Evolutionary conservation across 2,888 invertebrate species (phyloP).

Genomic region (Ecliptopera silaceata): DNA sequence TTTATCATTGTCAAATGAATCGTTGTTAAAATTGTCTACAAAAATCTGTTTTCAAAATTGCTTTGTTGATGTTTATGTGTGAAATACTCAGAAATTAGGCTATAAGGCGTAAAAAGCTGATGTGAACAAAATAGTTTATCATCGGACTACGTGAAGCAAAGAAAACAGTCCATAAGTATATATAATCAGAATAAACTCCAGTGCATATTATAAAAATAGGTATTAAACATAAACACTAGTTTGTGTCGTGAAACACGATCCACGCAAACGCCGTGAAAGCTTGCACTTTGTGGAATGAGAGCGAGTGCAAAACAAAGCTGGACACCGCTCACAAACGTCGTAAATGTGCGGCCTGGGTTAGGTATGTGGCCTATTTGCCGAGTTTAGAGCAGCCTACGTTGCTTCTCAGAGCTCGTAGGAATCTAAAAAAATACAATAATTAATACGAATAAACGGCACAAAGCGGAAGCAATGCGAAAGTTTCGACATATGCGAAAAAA

Average conservation of each 20-base stretch:
- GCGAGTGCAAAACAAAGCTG: conserved; percentile 63
- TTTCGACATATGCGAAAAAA: too few species aligned
- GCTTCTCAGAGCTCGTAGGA: neutral
- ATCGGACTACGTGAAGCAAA: too few species aligned
- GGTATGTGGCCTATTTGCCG: conserved; percentile 37
- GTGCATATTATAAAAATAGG: conserved; percentile 19
- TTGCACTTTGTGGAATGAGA: conserved; percentile 75
- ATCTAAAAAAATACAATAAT: neutral
- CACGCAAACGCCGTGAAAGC: conserved; percentile 64
- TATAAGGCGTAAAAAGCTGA: too few species aligned
- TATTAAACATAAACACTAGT: conserved; percentile 47
- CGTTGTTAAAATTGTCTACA: conserved; percentile 50
- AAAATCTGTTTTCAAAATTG: conserved; percentile 32
- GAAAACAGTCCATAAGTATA: too few species aligned
- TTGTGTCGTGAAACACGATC: conserved; percentile 61
- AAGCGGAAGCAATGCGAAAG: too few species aligned
- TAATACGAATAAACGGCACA: neutral
- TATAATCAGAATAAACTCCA: conserved; percentile 14
- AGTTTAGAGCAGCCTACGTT: conserved; percentile 45
- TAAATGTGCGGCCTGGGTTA: conserved; percentile 47
- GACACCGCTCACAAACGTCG: conserved; percentile 58
- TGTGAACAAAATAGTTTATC: too few species aligned
- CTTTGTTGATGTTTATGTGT: conserved; percentile 15
- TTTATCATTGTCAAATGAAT: conserved; percentile 70
- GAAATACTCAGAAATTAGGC: neutral